Conservation (phyloP, 2,888 invertebrate genomes). For the Dione juno region DNA sequence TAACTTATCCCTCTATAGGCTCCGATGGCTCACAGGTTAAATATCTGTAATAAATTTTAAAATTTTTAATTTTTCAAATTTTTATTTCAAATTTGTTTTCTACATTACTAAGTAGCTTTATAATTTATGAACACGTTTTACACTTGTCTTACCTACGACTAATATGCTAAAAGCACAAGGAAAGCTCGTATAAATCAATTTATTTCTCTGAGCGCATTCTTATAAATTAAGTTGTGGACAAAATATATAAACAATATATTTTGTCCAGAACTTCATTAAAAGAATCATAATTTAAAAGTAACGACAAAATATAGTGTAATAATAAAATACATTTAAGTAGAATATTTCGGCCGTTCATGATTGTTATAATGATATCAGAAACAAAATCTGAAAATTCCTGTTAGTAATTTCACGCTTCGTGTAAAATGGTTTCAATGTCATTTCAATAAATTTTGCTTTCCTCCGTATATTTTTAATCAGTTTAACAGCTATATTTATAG, state of each 20-base stretch:
- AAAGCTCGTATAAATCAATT: too few species aligned
- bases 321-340: background rate
- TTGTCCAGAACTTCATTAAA: too few species aligned
- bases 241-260: too few species aligned
- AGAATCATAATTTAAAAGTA: too few species aligned
- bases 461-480: background rate
- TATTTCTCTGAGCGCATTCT: too few species aligned
- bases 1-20: slow-evolving; percentile 18
- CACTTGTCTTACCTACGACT: background rate
- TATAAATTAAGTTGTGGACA: background rate
- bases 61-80: too few species aligned
- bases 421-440: slow-evolving; percentile 9
- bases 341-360: background rate
- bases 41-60: slow-evolving; percentile 48
- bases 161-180: background rate
- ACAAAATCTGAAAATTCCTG: slow-evolving; percentile 23
- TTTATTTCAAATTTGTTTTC: too few species aligned
- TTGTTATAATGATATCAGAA: slow-evolving; percentile 19
- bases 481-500: too few species aligned
- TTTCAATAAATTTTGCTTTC: slow-evolving; percentile 2
- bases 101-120: too few species aligned
- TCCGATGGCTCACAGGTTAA: slow-evolving; percentile 36
- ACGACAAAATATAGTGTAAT: background rate
- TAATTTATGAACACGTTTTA: background rate
- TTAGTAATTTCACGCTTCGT: slow-evolving; percentile 19